A percentile compares a stretch with the other conserved stretches of the same genome.
Evolutionary conservation across 2,797 vertebrate genomes (phyloP).

Genomic region (Setipinna tenuifilis): DNA sequence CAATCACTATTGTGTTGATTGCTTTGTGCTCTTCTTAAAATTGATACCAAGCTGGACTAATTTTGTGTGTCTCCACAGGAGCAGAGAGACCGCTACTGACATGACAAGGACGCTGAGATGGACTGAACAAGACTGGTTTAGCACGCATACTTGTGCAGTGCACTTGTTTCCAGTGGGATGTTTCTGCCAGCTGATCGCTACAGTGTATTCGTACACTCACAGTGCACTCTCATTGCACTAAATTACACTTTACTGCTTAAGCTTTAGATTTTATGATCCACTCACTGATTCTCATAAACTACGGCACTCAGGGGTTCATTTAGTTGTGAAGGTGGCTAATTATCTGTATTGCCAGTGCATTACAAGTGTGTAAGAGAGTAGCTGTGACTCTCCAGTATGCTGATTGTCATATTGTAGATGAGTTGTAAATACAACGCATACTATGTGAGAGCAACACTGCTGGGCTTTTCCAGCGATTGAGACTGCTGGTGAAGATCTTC

Average conservation of each 20-base stretch:
- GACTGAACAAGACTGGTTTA: background rate
- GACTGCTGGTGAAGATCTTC: too few relatives aligned
- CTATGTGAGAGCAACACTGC: background rate
- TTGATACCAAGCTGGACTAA: slow-evolving; percentile 35
- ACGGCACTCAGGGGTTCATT: background rate
- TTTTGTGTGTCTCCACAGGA: background rate
- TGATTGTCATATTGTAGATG: background rate
- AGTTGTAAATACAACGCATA: background rate
- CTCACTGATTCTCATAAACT: background rate
- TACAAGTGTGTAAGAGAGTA: background rate
- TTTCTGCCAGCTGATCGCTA: background rate
- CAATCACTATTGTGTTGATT: slow-evolving; percentile 43
- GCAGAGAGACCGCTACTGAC: background rate
- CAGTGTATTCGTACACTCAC: background rate
- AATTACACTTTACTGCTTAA: background rate
- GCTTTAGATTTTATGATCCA: background rate
- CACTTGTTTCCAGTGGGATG: slow-evolving; percentile 1
- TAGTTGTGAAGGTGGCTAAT: background rate
- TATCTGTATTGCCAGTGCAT: background rate
- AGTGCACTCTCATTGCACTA: slow-evolving; percentile 14
- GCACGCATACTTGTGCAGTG: background rate
- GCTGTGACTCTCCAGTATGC: background rate
- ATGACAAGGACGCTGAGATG: slow-evolving; percentile 30
- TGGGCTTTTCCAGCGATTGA: background rate
- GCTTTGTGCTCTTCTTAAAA: slow-evolving; percentile 40